phyloP scores from a whole-genome alignment of 2,797 vertebrate genomes.

The Acanthopagrus latus region DNA sequence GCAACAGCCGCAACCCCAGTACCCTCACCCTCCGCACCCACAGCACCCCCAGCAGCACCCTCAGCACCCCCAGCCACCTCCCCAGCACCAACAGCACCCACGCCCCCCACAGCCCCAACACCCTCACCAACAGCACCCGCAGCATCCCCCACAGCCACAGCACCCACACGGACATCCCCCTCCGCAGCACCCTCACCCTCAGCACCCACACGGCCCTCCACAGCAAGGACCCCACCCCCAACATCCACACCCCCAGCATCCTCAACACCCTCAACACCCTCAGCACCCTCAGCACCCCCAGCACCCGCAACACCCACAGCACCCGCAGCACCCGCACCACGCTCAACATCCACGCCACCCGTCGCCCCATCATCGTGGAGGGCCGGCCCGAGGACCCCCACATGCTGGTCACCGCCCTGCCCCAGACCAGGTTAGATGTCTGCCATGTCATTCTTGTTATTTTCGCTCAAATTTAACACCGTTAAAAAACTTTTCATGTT shows the following conservation, averaged over 20 bases:
- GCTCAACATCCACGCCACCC: constrained; percentile 82
- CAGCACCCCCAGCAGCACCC: constrained; percentile 64
- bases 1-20: constrained; percentile 67
- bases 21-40: constrained; percentile 61
- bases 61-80: constrained; percentile 75
- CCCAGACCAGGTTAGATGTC: constrained; percentile 92
- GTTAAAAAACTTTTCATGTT: neutral
- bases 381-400: constrained; percentile 82
- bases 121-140: constrained; percentile 81
- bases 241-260: constrained; percentile 57
- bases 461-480: neutral
- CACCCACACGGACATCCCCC: constrained; percentile 72
- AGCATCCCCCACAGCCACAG: constrained; percentile 71
- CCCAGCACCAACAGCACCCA: constrained; percentile 81
- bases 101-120: constrained; percentile 89
- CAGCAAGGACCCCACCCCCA: constrained; percentile 73
- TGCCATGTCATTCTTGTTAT: neutral
- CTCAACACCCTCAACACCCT: constrained; percentile 52
- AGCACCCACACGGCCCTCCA: constrained; percentile 52
- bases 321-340: constrained; percentile 70
- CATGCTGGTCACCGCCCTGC: constrained; percentile 92
- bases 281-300: constrained; percentile 74
- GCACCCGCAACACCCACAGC: constrained; percentile 56
- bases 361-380: constrained; percentile 84
- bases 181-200: constrained; percentile 65